Evolutionary conservation across 2,797 vertebrate species (phyloP), one percentile per base, ranked within the genome.

Genomic region (Glyptemys insculpta): DNA sequence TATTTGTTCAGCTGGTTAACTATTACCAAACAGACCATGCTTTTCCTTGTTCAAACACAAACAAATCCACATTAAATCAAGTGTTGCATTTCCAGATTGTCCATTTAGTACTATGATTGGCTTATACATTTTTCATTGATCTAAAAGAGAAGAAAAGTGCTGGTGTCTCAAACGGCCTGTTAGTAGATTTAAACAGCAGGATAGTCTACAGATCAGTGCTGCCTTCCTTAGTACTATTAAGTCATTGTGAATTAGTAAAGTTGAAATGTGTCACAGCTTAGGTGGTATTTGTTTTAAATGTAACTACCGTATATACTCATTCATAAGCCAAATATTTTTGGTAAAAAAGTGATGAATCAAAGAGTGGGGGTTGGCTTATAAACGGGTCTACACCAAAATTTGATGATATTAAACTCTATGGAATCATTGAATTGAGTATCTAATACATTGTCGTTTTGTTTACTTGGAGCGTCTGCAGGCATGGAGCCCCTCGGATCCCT

Each of bases 1-100:
- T 88, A 1, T 78, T 96, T 92, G 10, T 91, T 94, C 83, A 52
- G 81, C 41, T n/a, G 8, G 37, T 91, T 93, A 79, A 76, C 86
- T 50, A 41, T 27, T 27, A 15, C 84, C 37, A 6, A 2, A 53
- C 62, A 74, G 76, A 88, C 79, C 15, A 23, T 49, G 0, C 74
- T 68, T 92, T 57, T 74, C 79, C 54, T 79, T 89, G 31, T 80
- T 89, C 53, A 57, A 54, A 65, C 68, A 74, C 29, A 86, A 91
- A 5, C 29, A 88, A 88, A 84, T 79, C 87, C 21, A 21, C 8
- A 0, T 84, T 86, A 85, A 86, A 7, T 81, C 68, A 94, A 18
- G 25, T 47, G n/a, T 57, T 23, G 41, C 65, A 53, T 74, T 49
- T 90, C 85, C 56, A 89, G 74, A 47, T 27, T 90, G 54, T 76